These are phyloP conservation scores for Betta splendens DNA, from an alignment of 2,797 vertebrate genomes.

Conservation along the genomic window DNA sequence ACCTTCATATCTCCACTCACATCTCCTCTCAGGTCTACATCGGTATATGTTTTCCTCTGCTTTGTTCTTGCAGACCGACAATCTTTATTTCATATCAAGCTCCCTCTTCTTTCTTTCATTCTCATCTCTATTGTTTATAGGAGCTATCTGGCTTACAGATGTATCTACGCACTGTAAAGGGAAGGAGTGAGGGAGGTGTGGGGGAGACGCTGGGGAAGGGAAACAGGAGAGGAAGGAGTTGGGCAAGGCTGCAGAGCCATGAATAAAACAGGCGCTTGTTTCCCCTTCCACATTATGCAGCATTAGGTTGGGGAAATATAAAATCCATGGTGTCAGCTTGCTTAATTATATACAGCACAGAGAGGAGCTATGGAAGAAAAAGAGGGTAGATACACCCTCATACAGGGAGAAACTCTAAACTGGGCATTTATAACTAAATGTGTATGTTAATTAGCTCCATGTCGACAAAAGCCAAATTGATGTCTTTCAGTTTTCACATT, in stretches of 20 bases:
- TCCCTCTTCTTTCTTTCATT: neutral
- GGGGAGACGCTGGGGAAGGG: neutral
- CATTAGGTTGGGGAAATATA: neutral
- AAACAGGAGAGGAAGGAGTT: neutral
- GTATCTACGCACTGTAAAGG: constrained; percentile 1
- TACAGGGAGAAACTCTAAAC: neutral
- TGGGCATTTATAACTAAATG: neutral
- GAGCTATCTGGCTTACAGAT: neutral
- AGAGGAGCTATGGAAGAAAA: neutral
- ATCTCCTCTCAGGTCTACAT: constrained; percentile 1
- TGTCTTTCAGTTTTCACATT: too few relatives aligned
- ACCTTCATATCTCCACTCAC: neutral
- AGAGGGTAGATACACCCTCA: neutral
- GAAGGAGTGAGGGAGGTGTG: neutral
- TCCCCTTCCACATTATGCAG: constrained; percentile 16
- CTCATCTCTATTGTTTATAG: neutral
- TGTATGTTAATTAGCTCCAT: neutral
- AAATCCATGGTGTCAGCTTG: constrained; percentile 9
- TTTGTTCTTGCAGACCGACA: neutral
- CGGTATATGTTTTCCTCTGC: neutral
- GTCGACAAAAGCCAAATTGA: neutral
- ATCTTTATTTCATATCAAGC: neutral
- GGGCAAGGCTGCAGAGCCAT: constrained; percentile 5
- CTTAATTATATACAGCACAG: neutral
- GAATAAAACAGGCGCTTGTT: constrained; percentile 28